Evolutionary conservation across 2,113 vertebrate genomes (phyloP).

Genomic region (Neogale vison): DNA sequence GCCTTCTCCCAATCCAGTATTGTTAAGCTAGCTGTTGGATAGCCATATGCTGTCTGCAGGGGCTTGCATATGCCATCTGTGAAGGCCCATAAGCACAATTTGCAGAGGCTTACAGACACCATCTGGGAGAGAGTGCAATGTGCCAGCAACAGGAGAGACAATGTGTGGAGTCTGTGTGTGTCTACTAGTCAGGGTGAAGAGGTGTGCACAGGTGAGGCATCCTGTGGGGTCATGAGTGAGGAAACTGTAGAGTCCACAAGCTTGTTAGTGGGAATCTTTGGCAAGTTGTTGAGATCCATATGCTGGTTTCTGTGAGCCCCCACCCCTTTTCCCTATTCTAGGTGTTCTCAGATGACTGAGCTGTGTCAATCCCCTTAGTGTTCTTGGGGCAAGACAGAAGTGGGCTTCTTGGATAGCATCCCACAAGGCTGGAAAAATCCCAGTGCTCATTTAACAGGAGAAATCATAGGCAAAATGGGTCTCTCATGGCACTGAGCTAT

Average conservation of each 20-base stretch:
- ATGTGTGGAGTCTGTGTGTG: not conserved
- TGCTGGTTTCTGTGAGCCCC: not conserved
- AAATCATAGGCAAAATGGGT: not conserved
- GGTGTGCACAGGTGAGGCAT: not conserved
- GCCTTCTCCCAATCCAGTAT: not conserved
- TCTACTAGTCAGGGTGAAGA: not conserved
- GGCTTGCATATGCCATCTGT: not conserved
- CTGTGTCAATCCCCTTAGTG: not conserved
- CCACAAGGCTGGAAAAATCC: not conserved
- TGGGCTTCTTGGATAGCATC: not conserved
- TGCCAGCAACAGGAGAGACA: not conserved
- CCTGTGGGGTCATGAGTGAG: not conserved
- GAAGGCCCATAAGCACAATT: not conserved
- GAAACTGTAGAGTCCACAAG: not conserved
- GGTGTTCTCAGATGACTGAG: not conserved
- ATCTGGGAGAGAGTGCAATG: not conserved
- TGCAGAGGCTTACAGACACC: not conserved
- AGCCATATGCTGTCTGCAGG: not conserved
- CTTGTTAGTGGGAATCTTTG: not conserved
- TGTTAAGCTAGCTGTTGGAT: not conserved
- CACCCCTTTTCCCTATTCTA: not conserved
- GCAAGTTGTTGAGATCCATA: not conserved
- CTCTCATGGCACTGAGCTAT: not conserved
- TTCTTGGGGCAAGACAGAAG: not conserved
- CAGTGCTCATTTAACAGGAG: not conserved